Evolutionary conservation across 2,797 vertebrate genomes (phyloP).

Genomic region (Columba guinea): DNA sequence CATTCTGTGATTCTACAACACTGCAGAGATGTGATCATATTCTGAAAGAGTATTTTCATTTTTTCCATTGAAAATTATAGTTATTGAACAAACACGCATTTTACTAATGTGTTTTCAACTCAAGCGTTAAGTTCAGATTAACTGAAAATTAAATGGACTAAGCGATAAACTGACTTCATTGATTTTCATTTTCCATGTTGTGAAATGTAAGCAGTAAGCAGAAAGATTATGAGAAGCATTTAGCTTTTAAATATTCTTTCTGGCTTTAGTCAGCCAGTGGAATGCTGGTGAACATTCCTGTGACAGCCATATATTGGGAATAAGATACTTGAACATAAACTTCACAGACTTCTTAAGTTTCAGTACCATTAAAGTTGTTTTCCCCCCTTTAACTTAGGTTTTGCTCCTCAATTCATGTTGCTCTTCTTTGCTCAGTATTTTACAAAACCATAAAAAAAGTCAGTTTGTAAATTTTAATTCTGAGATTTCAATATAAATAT

Average conservation of each 20-base stretch:
- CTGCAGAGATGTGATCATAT: not conserved
- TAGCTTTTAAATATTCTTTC: not conserved
- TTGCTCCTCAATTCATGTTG: not conserved
- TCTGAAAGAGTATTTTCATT: not conserved
- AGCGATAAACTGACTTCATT: not conserved
- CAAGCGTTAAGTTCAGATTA: not conserved
- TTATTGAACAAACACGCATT: constrained; percentile 4
- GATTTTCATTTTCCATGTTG: not conserved
- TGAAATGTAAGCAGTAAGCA: not conserved
- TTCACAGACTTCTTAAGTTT: not conserved
- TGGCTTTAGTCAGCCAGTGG: not conserved
- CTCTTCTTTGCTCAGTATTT: not conserved
- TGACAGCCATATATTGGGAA: not conserved
- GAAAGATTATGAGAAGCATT: not conserved
- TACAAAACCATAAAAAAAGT: not conserved
- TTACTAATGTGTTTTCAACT: not conserved
- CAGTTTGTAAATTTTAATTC: not conserved
- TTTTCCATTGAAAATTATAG: not conserved
- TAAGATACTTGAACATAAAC: not conserved
- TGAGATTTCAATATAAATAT: not conserved
- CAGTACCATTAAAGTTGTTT: not conserved
- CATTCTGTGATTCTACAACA: no score
- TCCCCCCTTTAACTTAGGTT: not conserved
- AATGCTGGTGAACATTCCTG: not conserved
- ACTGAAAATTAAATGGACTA: constrained; percentile 26